Evolutionary conservation across 2,888 invertebrate species (phyloP), one percentile per base, ranked within the genome.

Genomic region (Hirtodrosophila trivittata): DNA sequence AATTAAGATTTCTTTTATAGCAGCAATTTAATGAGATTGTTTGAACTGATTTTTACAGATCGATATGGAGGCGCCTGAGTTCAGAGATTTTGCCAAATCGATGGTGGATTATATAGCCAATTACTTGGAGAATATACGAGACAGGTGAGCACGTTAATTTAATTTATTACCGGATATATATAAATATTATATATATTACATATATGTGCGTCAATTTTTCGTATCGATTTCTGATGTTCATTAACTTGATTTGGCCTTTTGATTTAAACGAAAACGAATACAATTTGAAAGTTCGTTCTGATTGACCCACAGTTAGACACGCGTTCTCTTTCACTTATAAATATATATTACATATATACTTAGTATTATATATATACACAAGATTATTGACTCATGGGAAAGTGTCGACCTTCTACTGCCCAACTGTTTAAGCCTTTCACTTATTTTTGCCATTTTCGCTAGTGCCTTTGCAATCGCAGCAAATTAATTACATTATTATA

Each of bases 71-170:
- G 93, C 95, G 35, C 93, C 93, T 75, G 94, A 95, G 81, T 97
- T 97, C 90, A 95, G 94, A 89, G 95, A 95, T 81, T 96, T 96
- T 89, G 97, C 97, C 65, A 96, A 96, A 90, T 96, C 96, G 88
- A 98, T 98, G 96, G 94, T 97, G 32, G 97, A 98, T 88, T 98
- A 97, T 90, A 96, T 98, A 62, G 95, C 96, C 6, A 94, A 97
- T 87, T 99, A 99, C 91, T 92, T 98, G 91, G 97, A 98, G 90
- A 97, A 96, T 85, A 97, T 99, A 81, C 93, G 97, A 89, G 97
- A 97, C 90, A 95, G 96, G 96, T 96, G 56, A 91, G 62, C 41
- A 45, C 25, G 18, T 63, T 9, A 51, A 50, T 57, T 75, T 3
- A 75, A 65, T 77, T 69, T 39, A 49, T 46, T 14, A 37, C 7